Evolutionary conservation across 2,888 invertebrate species (phyloP), one percentile per base, ranked within the genome.

Genomic region (Lottia scabra): DNA sequence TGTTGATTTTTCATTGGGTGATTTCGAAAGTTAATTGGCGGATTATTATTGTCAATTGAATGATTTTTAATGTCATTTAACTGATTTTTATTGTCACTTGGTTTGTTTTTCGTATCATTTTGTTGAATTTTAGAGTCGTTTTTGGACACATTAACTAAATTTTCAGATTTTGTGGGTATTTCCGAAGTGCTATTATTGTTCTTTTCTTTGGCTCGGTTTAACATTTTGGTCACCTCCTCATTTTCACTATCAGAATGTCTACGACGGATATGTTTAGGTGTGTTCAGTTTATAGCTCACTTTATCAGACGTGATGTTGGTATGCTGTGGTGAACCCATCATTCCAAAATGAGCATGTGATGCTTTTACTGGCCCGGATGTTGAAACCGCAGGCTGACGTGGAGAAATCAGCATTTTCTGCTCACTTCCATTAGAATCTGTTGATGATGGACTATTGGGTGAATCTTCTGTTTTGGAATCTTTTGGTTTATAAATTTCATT

Each of bases 201-300:
- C 16, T 67, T 67, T 13, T 71, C 67, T 10, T 71, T 63, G 23
- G 63, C 67, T 64, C 71, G 65, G n/a, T 63, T 66, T n/a, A 71
- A 66, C 23, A 80, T 77, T 77, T 82, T 82, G 4, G 79, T 76
- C 16, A 83, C 77, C 65, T 86, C 85, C 69, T 85, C 86, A 63
- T 82, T 83, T 46, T 87, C 88, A 72, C 86, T 84, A 68, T 87
- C 87, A 0, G 88, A 88, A 74, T 85, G 85, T 45, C 86, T 70
- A 63, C 87, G 70, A 43, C 87, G 79, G 70, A 87, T 80, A 46
- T 85, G 83, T 73, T 85, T 85, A 6, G 86, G 87, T n/a, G 87
- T 85, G 75, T 86, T 85, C 4, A 80, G 76, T 71, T 86, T 86
- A 70, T 81, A 84, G 74, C 85, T 86, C n/a, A 81, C 84, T 78